Evolutionary conservation across 2,113 vertebrate genomes (phyloP).

Genomic region (Tachysurus fulvidraco): DNA sequence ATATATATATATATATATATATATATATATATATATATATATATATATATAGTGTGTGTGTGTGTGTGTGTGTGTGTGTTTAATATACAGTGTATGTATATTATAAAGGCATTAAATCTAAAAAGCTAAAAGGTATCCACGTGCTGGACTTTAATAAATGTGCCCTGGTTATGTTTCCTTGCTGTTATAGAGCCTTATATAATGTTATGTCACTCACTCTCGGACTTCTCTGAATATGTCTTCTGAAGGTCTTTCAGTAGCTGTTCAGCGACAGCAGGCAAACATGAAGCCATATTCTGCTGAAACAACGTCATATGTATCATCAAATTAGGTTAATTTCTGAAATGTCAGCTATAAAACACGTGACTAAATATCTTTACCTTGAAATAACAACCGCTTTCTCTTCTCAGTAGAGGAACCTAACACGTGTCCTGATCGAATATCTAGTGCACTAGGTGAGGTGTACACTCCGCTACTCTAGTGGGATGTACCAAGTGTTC

Average conservation of each 20-base stretch:
- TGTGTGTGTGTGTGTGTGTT: too few relatives aligned
- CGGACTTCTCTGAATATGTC: slow-evolving; percentile 61
- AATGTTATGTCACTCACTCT: slow-evolving; percentile 61
- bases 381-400: neutral
- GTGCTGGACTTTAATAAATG: neutral
- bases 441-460: neutral
- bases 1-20: too few relatives aligned
- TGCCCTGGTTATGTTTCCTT: too few relatives aligned
- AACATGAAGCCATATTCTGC: slow-evolving; percentile 52
- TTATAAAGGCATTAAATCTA: neutral
- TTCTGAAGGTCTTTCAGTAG: slow-evolving; percentile 69
- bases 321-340: neutral
- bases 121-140: neutral
- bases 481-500: neutral
- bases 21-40: too few relatives aligned
- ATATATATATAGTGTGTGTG: too few relatives aligned
- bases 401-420: neutral
- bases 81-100: too few relatives aligned
- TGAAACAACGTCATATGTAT: neutral
- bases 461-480: neutral
- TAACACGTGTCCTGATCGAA: neutral
- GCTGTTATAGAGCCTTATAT: too few relatives aligned
- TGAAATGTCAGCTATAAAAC: neutral
- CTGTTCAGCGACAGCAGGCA: slow-evolving; percentile 68
- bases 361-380: neutral